Base-by-base conservation (phyloP, 2,888 invertebrate species). In the Andrena flavipes region DNA sequence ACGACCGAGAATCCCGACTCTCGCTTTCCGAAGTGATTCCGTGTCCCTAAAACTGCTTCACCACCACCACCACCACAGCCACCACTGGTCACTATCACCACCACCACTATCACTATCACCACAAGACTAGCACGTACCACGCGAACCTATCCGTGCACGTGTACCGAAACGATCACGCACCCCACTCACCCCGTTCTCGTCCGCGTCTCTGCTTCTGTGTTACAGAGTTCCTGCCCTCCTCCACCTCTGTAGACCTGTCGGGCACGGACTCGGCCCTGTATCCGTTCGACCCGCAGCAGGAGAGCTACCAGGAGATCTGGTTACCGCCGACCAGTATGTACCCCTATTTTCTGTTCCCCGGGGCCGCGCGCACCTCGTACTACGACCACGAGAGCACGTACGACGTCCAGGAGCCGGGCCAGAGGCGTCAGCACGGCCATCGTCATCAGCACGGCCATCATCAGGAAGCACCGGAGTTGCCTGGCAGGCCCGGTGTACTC, bases 311-410 rank as follows among this genome's bases (percentile, higher is more conserved):
- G 94, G 95, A 95, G 92, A 94, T 95, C 93, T 95, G 95, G 94
- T 95, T 94, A 91, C 94, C 95, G 87, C 94, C 95, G 89, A 94
- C 95, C 91, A 94, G 95, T 93, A 94, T 94, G 91, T 95, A 94
- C 91, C 96, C 96, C 86, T 95, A 95, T 93, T 96, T 96, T 94
- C 94, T 96, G 89, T 96, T 95, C 93, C 96, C 96, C 89, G 95
- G 94, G 93, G 85, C 95, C 94, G 91, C 94, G 94, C 88, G 91
- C 88, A 90, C 91, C 84, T 90, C 90, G 87, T 91, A 90, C 90
- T 89, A 91, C 90, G 92, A 92, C 78, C 89, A 90, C 84, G 92
- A 91, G 80, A 88, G 87, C 85, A 87, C 88, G 78, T 84, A 88
- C 88, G 87, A 90, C 76, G 86, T 84, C 82, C 88, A 85, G 78